Base-by-base conservation (phyloP, 2,797 vertebrate species). In the Babyrousa celebensis region DNA sequence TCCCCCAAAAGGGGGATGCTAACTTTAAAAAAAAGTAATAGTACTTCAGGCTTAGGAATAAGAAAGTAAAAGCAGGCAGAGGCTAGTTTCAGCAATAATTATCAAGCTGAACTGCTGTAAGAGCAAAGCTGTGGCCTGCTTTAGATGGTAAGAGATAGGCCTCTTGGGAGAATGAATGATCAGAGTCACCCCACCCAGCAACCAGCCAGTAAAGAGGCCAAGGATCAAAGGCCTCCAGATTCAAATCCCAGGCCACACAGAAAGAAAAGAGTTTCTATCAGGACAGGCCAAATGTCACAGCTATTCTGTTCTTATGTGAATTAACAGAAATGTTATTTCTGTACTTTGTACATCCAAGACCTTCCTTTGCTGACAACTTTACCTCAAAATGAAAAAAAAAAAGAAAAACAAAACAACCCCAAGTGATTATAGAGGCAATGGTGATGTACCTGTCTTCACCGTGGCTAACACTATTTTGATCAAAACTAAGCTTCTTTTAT, bases 241-340 rank as follows among this genome's bases (percentile, higher is more conserved):
- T 77, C 36, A 95, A 96, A 85, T 40, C 56, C 58, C 79, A 93
- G 87, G 79, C 82, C 82, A 88, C 91, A 95, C 68, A 95, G 89
- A 94, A 96, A 89, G 62, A 89, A 95, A 86, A 67, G 56, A 89
- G 94, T 70, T 89, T 96, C 94, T 93, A 32, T 78, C 43, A n/a
- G 83, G 94, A 95, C 4, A 95, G 94, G 89, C 78, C 72, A 94
- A 98, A 71, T 89, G 70, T 92, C 96, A 21, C 21, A 80, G 15
- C 32, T 80, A 54, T 36, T 96, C 20, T 1, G 29, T 85, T 12
- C 40, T 52, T n/a, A 18, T 1, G 20, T 74, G 87, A 89, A 93
- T 70, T 52, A 74, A 95, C 56, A 95, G 63, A 96, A 96, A 62
- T 1, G 0, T 36, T 63, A 12, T 65, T 21, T 72, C 32, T 92